phyloP scores from a whole-genome alignment of 1,140 invertebrate species.

The Scaptomyza hsui region DNA sequence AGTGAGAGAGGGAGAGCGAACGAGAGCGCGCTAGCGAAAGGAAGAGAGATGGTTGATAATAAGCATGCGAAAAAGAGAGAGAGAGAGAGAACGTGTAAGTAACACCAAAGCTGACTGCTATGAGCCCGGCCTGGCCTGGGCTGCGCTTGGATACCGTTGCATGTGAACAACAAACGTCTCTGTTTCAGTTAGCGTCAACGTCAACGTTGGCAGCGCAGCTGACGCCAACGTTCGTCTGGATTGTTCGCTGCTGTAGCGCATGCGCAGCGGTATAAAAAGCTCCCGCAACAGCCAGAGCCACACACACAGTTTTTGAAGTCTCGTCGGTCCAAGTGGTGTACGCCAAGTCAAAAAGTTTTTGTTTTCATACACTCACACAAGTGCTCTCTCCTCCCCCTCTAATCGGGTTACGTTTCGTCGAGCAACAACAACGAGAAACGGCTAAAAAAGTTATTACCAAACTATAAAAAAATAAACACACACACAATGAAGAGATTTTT shows the following conservation, averaged over 20 bases:
- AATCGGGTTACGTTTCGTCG: conserved; percentile 60
- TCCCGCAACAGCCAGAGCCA: conserved; percentile 80
- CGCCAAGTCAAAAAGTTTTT: conserved; percentile 71
- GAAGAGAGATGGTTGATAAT: conserved; percentile 1
- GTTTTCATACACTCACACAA: conserved; percentile 42
- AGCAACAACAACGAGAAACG: conserved; percentile 32
- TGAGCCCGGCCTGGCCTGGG: conserved; percentile 25
- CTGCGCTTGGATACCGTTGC: conserved; percentile 58
- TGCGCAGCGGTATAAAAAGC: conserved; percentile 84
- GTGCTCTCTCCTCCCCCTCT: conserved; percentile 38
- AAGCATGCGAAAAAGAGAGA: conserved; percentile 13
- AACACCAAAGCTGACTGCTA: conserved; percentile 46
- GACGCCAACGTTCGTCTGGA: conserved; percentile 51
- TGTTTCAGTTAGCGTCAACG: conserved; percentile 14
- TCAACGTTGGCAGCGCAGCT: conserved; percentile 1
- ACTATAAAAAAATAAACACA: conserved; percentile 19
- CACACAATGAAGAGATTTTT: conserved; percentile 84
- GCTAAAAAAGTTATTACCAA: conserved; percentile 35
- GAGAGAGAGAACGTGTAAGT: conserved; percentile 11
- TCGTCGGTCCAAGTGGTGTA: conserved; percentile 82
- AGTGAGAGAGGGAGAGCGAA: conserved; percentile 2
- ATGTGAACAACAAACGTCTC: conserved; percentile 38
- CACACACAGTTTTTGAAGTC: conserved; percentile 81
- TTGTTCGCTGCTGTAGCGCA: conserved; percentile 76
- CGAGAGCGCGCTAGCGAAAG: conserved; percentile 5